Conservation (phyloP, 1,140 invertebrate species). For the Neodiprion virginianus region DNA sequence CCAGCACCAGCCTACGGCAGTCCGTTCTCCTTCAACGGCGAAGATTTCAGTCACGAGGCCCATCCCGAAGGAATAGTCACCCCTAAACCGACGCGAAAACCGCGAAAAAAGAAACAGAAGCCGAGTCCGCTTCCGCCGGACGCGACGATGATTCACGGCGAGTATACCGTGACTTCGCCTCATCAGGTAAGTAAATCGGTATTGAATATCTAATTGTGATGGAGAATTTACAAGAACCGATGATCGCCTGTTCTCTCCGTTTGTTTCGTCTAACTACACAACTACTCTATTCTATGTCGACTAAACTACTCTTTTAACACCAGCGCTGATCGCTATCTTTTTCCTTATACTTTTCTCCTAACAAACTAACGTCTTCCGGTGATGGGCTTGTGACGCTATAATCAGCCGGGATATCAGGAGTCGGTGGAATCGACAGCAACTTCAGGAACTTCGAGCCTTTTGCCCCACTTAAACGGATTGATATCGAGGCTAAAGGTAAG, state of each 20-base stretch:
- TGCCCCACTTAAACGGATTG: constrained; percentile 74
- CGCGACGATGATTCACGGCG: constrained; percentile 48
- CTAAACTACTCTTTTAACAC: too few relatives aligned
- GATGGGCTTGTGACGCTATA: constrained; percentile 26
- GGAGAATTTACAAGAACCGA: background rate
- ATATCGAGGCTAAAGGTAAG: constrained; percentile 78
- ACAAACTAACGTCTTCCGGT: constrained; percentile 14
- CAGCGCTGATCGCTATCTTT: background rate
- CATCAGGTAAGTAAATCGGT: constrained; percentile 47
- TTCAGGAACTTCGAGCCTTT: constrained; percentile 67
- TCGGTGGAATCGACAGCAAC: constrained; percentile 61
- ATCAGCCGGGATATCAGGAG: constrained; percentile 54
- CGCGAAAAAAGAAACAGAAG: constrained; percentile 47
- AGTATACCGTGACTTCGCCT: constrained; percentile 51
- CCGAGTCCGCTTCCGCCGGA: constrained; percentile 46
- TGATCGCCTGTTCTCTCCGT: background rate
- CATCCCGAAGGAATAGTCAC: constrained; percentile 40
- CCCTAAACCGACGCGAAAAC: constrained; percentile 47
- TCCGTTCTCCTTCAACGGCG: constrained; percentile 51
- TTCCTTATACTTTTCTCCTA: background rate
- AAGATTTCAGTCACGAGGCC: constrained; percentile 69
- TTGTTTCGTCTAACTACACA: background rate
- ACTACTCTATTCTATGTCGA: too few relatives aligned
- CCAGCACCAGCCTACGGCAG: constrained; percentile 49
- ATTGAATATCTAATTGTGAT: background rate